Percentiles rank a stretch among this genome's conserved stretches.
phyloP scores from a whole-genome alignment of 2,888 invertebrate species.

The Ernsta delagoae region DNA sequence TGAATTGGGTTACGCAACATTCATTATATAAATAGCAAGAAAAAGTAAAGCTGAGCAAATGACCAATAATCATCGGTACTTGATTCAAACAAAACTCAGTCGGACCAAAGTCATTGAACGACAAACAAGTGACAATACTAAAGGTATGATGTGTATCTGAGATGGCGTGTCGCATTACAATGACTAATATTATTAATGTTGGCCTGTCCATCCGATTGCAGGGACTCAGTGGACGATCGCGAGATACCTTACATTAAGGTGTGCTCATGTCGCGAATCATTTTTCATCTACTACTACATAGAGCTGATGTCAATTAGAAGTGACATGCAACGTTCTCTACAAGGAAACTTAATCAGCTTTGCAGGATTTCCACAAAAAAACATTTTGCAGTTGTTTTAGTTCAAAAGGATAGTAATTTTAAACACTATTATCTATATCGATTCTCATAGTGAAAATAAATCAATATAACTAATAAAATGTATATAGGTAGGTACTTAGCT shows the following conservation, averaged over 20 bases:
- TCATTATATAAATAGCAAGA: not conserved
- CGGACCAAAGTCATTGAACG: conserved; percentile 31
- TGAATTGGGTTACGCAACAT: no score
- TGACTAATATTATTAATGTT: conserved; percentile 81
- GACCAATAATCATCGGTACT: conserved; percentile 8
- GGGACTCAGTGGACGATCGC: conserved; percentile 53
- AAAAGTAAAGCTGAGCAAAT: not conserved
- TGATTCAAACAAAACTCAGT: conserved; percentile 11
- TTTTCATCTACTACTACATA: conserved; percentile 54
- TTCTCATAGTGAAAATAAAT: no score
- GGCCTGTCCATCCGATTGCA: conserved; percentile 68
- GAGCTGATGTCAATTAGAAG: conserved; percentile 22
- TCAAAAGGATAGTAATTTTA: no score
- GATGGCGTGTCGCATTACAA: conserved; percentile 63
- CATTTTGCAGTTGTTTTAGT: no score
- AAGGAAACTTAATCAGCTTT: not conserved
- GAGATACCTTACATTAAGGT: conserved; percentile 75
- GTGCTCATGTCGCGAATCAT: conserved; percentile 73
- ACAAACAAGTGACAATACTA: conserved; percentile 35
- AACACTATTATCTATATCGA: no score
- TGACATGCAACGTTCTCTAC: conserved; percentile 36
- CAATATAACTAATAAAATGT: no score
- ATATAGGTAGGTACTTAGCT: no score
- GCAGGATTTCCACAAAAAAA: no score
- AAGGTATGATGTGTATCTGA: conserved; percentile 57